These are phyloP conservation scores for Seira musarum DNA, from an alignment of 2,888 invertebrate genomes.

Conservation along the genomic window DNA sequence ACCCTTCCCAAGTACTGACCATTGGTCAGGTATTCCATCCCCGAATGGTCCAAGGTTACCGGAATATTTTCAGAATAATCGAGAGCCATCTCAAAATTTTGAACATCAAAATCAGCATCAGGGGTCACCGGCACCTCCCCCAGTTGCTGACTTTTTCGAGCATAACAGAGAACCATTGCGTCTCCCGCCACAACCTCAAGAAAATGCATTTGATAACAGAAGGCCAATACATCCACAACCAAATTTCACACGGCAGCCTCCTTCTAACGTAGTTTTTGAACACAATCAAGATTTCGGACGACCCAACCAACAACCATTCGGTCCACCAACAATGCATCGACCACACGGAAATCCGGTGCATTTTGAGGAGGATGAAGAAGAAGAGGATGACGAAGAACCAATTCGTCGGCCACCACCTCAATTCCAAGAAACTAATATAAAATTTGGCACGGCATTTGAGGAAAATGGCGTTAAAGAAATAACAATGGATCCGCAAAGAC, in stretches of 20 bases:
- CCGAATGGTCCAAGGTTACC: conserved; percentile 44
- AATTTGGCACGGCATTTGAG: conserved; percentile 32
- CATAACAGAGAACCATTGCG: too few species aligned
- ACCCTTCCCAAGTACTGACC: conserved; percentile 48
- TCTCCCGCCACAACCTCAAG: too few species aligned
- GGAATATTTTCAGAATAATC: conserved; percentile 28
- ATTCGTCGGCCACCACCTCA: not conserved
- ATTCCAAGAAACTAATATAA: conserved; percentile 1
- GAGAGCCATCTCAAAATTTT: not conserved
- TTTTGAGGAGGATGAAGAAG: not conserved
- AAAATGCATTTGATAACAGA: too few species aligned
- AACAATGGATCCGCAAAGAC: not conserved
- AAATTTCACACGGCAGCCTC: not conserved
- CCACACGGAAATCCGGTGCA: not conserved
- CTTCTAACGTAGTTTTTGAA: not conserved
- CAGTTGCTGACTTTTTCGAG: not conserved
- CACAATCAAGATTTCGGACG: not conserved
- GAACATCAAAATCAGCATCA: not conserved
- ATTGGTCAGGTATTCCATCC: conserved; percentile 54
- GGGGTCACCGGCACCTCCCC: not conserved
- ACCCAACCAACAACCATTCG: not conserved
- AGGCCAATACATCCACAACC: too few species aligned
- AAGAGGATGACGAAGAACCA: conserved; percentile 12
- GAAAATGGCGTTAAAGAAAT: not conserved
- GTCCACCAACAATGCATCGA: not conserved